Evolutionary conservation across 2,888 invertebrate genomes (phyloP), one percentile per base, ranked within the genome.

Genomic region (Hedya salicella): DNA sequence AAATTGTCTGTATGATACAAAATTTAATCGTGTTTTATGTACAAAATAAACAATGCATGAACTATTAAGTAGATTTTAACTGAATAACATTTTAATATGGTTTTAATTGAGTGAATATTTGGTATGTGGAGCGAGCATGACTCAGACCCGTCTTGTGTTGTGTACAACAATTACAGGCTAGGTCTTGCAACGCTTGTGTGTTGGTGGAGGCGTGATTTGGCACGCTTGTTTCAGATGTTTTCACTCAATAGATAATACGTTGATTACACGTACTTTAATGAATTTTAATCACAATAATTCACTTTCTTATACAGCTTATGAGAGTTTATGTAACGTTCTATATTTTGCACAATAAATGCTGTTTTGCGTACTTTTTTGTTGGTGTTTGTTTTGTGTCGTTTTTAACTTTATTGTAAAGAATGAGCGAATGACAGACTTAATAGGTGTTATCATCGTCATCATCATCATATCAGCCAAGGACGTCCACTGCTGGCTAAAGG

Each of bases 61-160:
- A 30, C 17, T 36, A 21, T 14, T 21, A 49, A 49, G 2, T 14
- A 52, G 16, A 39, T 32, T 42, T 54, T 54, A 56, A 11, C 54
- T 42, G 14, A 25, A 42, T 42, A 39, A 17, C 17, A 62, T 46
- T 48, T 39, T 39, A 48, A 39, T 46, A 46, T 25, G 21, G 46
- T 32, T 17, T 14, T 53, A 62, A 62, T 42, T 57, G 21, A 59
- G 49, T 64, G 16, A 57, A 64, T 57, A 64, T 57, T 50, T 52
- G 50, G 30, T 42, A 64, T 36, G 57, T 64, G 44, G 57, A 59
- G 42, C 63, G 57, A 64, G 30, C 42, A 40, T n/a, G 32, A 40
- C n/a, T 44, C 14, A 32, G 11, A 52, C 40, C 48, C 48, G 25
- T 25, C 25, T 25, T 25, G 25, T 25, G 9, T 9, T 32, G 8